These are phyloP conservation scores for Epinephelus lanceolatus DNA, from an alignment of 2,113 vertebrate genomes.

Conservation along the genomic window DNA sequence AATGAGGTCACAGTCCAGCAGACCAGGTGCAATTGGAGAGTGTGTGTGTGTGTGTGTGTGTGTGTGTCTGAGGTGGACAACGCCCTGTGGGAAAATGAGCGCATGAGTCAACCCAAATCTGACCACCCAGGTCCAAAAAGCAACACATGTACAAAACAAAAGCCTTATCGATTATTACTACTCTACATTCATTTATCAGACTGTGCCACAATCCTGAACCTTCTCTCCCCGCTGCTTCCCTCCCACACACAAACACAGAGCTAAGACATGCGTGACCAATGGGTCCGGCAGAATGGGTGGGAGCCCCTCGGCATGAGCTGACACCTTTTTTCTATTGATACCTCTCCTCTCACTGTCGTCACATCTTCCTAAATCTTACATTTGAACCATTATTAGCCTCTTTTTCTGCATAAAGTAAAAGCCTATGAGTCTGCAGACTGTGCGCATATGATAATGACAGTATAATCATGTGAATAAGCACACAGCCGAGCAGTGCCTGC, in stretches of 20 bases:
- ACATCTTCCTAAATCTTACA: background rate
- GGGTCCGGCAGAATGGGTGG: conserved; percentile 37
- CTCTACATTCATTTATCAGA: conserved; percentile 15
- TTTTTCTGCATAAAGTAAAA: background rate
- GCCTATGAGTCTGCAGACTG: background rate
- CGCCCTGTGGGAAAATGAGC: conserved; percentile 54
- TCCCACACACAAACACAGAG: conserved; percentile 37
- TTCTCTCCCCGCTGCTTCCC: background rate
- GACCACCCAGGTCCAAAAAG: conserved; percentile 28
- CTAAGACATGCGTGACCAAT: conserved; percentile 55
- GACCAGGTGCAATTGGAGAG: conserved; percentile 54
- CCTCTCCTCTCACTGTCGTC: conserved; percentile 12
- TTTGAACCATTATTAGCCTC: background rate
- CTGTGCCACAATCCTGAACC: conserved; percentile 13
- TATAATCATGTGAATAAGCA: background rate
- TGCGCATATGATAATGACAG: background rate
- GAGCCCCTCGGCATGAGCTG: conserved; percentile 35
- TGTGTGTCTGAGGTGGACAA: conserved; percentile 43
- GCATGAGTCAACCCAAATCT: conserved; percentile 22
- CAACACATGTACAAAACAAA: conserved; percentile 28
- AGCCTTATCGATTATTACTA: background rate
- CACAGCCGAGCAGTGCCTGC: background rate
- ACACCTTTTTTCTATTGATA: conserved; percentile 50
- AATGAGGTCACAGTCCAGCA: conserved; percentile 79
- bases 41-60: background rate